Evolutionary conservation across 2,797 vertebrate species (phyloP).

Genomic region (Pempheris klunzingeri): DNA sequence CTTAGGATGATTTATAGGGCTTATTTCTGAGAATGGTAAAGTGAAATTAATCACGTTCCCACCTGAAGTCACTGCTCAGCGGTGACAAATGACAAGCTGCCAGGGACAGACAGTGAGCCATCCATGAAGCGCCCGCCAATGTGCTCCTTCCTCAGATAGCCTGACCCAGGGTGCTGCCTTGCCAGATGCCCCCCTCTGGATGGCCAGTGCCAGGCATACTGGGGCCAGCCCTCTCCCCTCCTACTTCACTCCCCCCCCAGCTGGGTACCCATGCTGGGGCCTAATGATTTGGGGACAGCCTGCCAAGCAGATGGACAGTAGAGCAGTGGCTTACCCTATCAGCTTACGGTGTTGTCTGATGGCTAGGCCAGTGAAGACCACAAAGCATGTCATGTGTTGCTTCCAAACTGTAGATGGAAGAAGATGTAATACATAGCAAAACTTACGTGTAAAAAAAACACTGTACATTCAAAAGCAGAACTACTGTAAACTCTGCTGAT

Average conservation of each 20-base stretch:
- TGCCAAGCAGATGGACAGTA: constrained; percentile 76
- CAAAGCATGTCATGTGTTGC: constrained; percentile 40
- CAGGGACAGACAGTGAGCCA: constrained; percentile 87
- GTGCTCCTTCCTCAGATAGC: constrained; percentile 84
- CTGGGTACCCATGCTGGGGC: constrained; percentile 67
- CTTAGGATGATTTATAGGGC: constrained; percentile 89
- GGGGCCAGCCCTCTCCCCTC: constrained; percentile 56
- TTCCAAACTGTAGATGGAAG: constrained; percentile 20
- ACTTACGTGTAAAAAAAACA: not conserved
- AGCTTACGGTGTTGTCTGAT: constrained; percentile 50
- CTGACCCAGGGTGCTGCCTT: constrained; percentile 81
- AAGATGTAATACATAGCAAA: constrained; percentile 6
- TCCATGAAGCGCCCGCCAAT: constrained; percentile 81
- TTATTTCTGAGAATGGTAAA: constrained; percentile 91
- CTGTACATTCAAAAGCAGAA: not conserved
- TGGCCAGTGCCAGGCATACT: constrained; percentile 62
- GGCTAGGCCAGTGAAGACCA: constrained; percentile 27
- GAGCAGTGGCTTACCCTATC: constrained; percentile 63
- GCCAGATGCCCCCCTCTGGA: constrained; percentile 82
- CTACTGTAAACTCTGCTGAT: not conserved
- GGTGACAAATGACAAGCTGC: constrained; percentile 90
- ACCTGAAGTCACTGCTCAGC: constrained; percentile 87
- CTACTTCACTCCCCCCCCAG: constrained; percentile 52
- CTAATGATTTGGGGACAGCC: constrained; percentile 79
- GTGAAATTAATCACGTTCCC: constrained; percentile 89